Evolutionary conservation across 2,797 vertebrate species (phyloP).

Genomic region (Antennarius maculatus): DNA sequence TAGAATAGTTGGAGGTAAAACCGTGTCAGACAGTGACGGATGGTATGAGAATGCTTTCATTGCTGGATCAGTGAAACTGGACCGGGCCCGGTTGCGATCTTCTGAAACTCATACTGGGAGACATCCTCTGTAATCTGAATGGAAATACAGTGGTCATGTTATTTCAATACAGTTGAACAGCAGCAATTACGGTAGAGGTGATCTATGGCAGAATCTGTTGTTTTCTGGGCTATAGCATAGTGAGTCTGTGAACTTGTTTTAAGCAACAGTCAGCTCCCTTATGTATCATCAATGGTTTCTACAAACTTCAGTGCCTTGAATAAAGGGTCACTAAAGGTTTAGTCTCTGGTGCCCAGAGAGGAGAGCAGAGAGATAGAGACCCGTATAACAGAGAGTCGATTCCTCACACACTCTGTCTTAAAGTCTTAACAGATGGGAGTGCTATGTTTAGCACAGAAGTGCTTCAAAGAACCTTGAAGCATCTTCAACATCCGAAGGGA

Average conservation of each 20-base stretch:
- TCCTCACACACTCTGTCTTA: constrained; percentile 54
- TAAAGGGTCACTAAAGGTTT: constrained; percentile 49
- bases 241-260: constrained; percentile 25
- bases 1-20: constrained; percentile 48
- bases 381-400: constrained; percentile 61
- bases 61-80: constrained; percentile 60
- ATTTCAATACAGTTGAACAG: constrained; percentile 26
- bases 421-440: constrained; percentile 61
- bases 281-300: constrained; percentile 29
- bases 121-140: constrained; percentile 33
- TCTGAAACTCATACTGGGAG: constrained; percentile 27
- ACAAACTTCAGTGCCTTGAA: constrained; percentile 41
- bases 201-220: neutral
- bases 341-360: constrained; percentile 36
- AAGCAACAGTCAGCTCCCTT: constrained; percentile 31
- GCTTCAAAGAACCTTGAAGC: constrained; percentile 46
- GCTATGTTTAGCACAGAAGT: constrained; percentile 65
- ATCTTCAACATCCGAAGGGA: constrained; percentile 24
- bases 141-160: constrained; percentile 34
- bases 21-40: constrained; percentile 67
- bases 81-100: constrained; percentile 48
- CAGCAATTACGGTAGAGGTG: constrained; percentile 34
- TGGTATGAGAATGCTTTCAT: constrained; percentile 56
- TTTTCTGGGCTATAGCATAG: neutral
- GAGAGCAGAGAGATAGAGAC: constrained; percentile 54